Conservation (phyloP, 2,113 vertebrate genomes). For the Bombycilla garrulus region DNA sequence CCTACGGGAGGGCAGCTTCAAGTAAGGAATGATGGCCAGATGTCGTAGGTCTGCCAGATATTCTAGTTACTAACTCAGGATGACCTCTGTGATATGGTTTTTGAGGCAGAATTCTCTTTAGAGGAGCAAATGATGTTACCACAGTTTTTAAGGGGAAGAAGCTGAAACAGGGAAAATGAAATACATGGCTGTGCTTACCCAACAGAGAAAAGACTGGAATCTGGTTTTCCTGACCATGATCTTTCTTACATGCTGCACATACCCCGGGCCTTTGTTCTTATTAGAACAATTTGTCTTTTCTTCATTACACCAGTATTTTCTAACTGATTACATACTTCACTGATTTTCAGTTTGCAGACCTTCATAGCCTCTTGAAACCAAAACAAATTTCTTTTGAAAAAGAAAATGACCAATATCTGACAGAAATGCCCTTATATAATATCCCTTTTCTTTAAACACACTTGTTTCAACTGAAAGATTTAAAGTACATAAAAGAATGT, state of each 20-base stretch:
- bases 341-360: neutral
- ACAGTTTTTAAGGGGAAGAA: neutral
- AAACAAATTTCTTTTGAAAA: neutral
- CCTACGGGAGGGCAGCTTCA: neutral
- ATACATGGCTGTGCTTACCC: neutral
- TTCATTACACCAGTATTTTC: neutral
- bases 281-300: conserved; percentile 36
- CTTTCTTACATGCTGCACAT: neutral
- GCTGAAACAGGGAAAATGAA: neutral
- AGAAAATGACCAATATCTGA: neutral
- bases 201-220: neutral
- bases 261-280: neutral
- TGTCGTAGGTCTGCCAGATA: neutral
- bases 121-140: neutral
- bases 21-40: neutral
- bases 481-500: neutral
- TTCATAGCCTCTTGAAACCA: neutral
- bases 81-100: neutral
- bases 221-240: neutral
- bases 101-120: neutral
- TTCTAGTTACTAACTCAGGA: neutral
- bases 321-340: neutral
- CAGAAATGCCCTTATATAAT: neutral
- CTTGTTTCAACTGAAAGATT: neutral
- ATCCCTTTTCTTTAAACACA: neutral